These are phyloP conservation scores for Hydriomena furcata DNA, from an alignment of 2,888 invertebrate genomes.

Conservation along the genomic window DNA sequence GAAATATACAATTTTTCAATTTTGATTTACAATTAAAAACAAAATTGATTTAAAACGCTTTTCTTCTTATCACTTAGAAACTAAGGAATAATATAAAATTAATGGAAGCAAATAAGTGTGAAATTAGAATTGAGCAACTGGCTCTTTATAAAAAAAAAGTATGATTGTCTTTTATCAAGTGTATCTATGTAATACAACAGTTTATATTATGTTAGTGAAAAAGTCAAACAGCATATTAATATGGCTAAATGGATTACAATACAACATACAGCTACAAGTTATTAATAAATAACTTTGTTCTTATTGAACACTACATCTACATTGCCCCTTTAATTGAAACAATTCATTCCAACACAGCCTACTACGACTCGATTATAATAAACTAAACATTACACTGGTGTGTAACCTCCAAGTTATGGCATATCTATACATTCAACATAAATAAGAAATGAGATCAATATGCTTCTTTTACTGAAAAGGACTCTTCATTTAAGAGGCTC, in stretches of 20 bases:
- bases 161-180: background rate
- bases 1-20: constrained; percentile 78
- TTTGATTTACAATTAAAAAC: constrained; percentile 66
- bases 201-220: background rate
- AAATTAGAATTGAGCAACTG: constrained; percentile 51
- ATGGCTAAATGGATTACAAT: constrained; percentile 20
- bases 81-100: constrained; percentile 63
- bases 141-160: constrained; percentile 27
- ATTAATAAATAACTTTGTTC: constrained; percentile 35
- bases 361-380: constrained; percentile 48
- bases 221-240: constrained; percentile 1
- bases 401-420: constrained; percentile 71
- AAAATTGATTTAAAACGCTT: constrained; percentile 65
- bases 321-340: constrained; percentile 42
- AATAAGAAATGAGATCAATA: constrained; percentile 79
- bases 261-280: constrained; percentile 21
- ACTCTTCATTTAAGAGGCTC: constrained; percentile 23
- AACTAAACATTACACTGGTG: constrained; percentile 62
- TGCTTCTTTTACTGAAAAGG: constrained; percentile 47
- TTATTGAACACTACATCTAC: constrained; percentile 25
- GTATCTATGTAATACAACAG: too few relatives aligned
- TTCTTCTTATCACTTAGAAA: constrained; percentile 58
- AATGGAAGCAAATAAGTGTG: constrained; percentile 66
- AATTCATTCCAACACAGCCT: constrained; percentile 58
- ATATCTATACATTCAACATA: constrained; percentile 70